These are phyloP conservation scores for Calliphora vomitoria DNA, from an alignment of 2,888 invertebrate genomes.

Conservation along the genomic window DNA sequence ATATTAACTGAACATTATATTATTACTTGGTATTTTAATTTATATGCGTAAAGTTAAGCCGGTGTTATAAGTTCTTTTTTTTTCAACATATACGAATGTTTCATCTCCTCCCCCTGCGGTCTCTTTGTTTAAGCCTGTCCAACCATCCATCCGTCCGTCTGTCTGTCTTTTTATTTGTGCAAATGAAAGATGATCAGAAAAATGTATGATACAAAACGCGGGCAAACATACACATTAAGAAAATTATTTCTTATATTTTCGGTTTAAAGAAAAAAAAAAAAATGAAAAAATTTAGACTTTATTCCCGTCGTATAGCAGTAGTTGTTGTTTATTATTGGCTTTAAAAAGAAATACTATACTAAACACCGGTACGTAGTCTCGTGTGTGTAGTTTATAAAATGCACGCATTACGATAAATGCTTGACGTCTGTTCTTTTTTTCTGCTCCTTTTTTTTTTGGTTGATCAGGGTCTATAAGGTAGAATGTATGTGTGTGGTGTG, in stretches of 20 bases:
- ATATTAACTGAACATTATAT: neutral
- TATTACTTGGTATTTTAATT: constrained; percentile 34
- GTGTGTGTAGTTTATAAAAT: constrained; percentile 50
- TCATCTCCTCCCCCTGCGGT: neutral
- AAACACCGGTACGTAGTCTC: neutral
- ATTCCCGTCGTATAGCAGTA: neutral
- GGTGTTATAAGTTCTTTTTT: constrained; percentile 30
- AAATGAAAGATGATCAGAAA: constrained; percentile 63
- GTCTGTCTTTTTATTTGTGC: constrained; percentile 24
- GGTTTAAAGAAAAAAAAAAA: constrained; percentile 13
- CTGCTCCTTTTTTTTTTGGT: neutral
- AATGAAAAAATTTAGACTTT: neutral
- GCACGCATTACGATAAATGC: constrained; percentile 62
- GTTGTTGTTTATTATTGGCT: constrained; percentile 35
- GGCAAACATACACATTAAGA: constrained; percentile 38
- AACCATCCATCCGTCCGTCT: neutral
- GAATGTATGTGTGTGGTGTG: constrained; percentile 5
- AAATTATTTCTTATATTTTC: constrained; percentile 58
- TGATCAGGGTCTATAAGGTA: neutral
- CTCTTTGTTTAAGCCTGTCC: constrained; percentile 4
- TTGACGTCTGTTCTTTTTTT: constrained; percentile 43
- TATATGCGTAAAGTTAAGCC: constrained; percentile 54
- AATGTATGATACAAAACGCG: constrained; percentile 54
- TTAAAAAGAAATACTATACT: constrained; percentile 12
- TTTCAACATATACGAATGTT: neutral